phyloP scores from a whole-genome alignment of 2,888 invertebrate species.

The Tiliacea aurago region DNA sequence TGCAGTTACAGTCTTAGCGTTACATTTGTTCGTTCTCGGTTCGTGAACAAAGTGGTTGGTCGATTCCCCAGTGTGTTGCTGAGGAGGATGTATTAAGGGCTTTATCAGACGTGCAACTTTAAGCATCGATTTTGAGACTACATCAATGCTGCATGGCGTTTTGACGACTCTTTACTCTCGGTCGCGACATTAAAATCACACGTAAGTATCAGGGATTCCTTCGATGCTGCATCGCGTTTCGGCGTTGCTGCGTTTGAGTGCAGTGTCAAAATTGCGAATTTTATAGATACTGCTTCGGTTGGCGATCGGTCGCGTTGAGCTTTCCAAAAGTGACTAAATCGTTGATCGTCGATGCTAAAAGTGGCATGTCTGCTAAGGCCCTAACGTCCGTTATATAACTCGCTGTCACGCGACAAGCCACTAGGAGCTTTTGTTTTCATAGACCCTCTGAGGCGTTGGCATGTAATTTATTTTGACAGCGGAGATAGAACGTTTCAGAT shows the following conservation, averaged over 20 bases:
- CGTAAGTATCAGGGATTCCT: background rate
- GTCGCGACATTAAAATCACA: background rate
- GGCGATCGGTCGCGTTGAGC: background rate
- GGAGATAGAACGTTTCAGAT: slow-evolving; percentile 38
- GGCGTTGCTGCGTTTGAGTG: background rate
- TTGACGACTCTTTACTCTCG: background rate
- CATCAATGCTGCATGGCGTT: background rate
- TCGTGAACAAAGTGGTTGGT: slow-evolving; percentile 54
- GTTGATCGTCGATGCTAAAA: no score
- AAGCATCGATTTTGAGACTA: slow-evolving; percentile 1
- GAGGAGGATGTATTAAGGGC: slow-evolving; percentile 26
- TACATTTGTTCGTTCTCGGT: slow-evolving; percentile 51
- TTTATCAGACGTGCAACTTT: slow-evolving; percentile 15
- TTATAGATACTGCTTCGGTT: background rate
- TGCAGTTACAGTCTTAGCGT: slow-evolving; percentile 52
- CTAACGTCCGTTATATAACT: slow-evolving; percentile 52
- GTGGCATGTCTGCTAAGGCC: slow-evolving; percentile 14
- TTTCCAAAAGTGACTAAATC: background rate
- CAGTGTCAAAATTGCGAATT: background rate
- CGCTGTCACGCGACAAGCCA: slow-evolving; percentile 52
- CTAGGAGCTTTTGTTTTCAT: slow-evolving; percentile 53
- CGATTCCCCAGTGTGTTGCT: slow-evolving; percentile 43
- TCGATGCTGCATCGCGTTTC: background rate
- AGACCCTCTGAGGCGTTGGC: slow-evolving; percentile 47
- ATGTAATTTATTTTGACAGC: slow-evolving; percentile 57